These are phyloP conservation scores for Ferdinandea cuprea DNA, from an alignment of 2,888 invertebrate genomes.

Conservation along the genomic window DNA sequence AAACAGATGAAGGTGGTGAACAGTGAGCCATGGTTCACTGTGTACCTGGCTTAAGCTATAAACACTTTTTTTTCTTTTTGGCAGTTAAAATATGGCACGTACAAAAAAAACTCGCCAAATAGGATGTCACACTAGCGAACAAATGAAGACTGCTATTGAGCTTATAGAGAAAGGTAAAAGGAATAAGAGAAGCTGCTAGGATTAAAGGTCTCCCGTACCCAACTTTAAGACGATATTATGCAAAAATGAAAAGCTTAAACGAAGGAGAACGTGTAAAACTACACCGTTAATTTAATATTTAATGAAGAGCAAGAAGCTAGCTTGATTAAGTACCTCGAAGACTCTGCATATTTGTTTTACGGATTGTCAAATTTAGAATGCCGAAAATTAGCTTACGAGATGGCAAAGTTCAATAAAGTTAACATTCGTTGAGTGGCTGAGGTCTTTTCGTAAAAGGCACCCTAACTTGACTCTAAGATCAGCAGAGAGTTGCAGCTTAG, in stretches of 20 bases:
- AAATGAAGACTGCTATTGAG: too few relatives aligned
- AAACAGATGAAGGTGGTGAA: too few relatives aligned
- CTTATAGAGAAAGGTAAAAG: too few relatives aligned
- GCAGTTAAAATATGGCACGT: slow-evolving; percentile 1
- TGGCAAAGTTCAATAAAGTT: background rate
- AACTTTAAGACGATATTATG: slow-evolving; percentile 4
- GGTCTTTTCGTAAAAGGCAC: slow-evolving; percentile 3
- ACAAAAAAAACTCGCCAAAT: too few relatives aligned
- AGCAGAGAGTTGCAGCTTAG: too few relatives aligned
- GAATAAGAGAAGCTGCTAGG: slow-evolving; percentile 3
- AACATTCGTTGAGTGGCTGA: background rate
- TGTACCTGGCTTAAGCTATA: background rate
- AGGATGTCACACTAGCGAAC: too few relatives aligned
- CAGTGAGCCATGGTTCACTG: too few relatives aligned
- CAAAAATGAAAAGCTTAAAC: background rate
- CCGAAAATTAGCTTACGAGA: slow-evolving; percentile 1
- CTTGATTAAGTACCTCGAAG: too few relatives aligned
- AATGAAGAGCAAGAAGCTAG: slow-evolving; percentile 1
- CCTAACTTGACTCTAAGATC: slow-evolving; percentile 5
- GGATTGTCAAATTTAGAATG: slow-evolving; percentile 13
- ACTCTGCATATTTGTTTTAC: slow-evolving; percentile 15
- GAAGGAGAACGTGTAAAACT: background rate
- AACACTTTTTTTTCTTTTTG: background rate
- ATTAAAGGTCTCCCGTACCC: background rate
- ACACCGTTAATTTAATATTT: slow-evolving; percentile 3